Conservation (phyloP, 2,113 vertebrate species). For the Xerus inauris region DNA sequence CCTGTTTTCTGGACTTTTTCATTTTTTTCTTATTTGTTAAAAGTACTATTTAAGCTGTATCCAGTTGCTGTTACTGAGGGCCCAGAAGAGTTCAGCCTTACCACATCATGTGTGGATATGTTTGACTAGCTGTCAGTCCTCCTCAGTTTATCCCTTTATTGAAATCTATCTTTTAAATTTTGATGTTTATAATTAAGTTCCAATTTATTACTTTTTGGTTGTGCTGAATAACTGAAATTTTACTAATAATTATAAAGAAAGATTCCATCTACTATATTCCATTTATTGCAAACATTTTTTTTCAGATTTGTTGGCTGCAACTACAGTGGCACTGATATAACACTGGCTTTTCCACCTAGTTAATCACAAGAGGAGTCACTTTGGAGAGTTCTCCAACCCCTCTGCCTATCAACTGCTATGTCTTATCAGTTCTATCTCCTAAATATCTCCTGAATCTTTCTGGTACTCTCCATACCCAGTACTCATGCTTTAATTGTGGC, state of each 20-base stretch:
- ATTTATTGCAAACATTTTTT: not conserved
- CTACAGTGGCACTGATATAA: not conserved
- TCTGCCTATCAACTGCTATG: not conserved
- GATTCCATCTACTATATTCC: not conserved
- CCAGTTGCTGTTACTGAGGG: not conserved
- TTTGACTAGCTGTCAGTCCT: not conserved
- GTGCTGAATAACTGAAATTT: not conserved
- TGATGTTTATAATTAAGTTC: not conserved
- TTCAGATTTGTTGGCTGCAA: not conserved
- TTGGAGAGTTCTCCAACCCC: not conserved
- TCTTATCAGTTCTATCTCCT: not conserved
- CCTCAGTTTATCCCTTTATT: not conserved
- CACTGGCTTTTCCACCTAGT: too few species aligned
- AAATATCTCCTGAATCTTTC: not conserved
- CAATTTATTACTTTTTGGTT: not conserved
- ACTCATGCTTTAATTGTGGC: not conserved
- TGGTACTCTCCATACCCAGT: not conserved
- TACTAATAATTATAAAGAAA: not conserved
- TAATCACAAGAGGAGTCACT: not conserved
- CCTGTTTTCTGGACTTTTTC: not conserved
- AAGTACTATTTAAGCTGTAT: not conserved
- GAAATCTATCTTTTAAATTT: not conserved
- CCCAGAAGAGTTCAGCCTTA: not conserved
- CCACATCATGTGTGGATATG: not conserved
- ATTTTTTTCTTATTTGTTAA: not conserved